A percentile compares a stretch with the other conserved stretches of the same genome.
These are phyloP conservation scores for Eciton burchellii DNA, from an alignment of 1,140 invertebrate genomes.

Conservation along the genomic window DNA sequence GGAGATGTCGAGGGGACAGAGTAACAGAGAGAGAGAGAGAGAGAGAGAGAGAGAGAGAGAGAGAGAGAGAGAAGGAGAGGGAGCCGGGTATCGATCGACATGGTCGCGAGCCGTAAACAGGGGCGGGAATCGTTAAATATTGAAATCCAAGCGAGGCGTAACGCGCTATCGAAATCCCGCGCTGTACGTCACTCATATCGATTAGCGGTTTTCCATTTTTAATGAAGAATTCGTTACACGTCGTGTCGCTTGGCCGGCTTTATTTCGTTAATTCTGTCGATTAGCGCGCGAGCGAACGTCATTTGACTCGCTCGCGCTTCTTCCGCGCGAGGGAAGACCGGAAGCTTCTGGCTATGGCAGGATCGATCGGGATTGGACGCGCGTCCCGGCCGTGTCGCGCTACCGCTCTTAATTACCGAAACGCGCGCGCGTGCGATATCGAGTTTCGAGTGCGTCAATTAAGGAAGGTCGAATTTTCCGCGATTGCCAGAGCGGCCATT, in stretches of 20 bases:
- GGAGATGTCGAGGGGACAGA: neutral
- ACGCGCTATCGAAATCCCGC: slow-evolving; percentile 27
- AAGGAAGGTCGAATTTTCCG: slow-evolving; percentile 24
- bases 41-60: neutral
- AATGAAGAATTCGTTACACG: slow-evolving; percentile 57
- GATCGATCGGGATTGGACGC: slow-evolving; percentile 38
- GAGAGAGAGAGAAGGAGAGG: neutral
- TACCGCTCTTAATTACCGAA: slow-evolving; percentile 50
- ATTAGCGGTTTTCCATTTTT: slow-evolving; percentile 62
- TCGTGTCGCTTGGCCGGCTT: slow-evolving; percentile 3
- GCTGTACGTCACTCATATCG: slow-evolving; percentile 54
- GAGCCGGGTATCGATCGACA: slow-evolving; percentile 36
- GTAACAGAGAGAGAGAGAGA: neutral
- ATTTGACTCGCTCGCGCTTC: slow-evolving; percentile 36
- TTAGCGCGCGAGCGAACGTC: slow-evolving; percentile 28
- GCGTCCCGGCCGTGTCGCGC: no score
- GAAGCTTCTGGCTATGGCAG: neutral
- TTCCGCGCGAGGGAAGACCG: slow-evolving; percentile 21
- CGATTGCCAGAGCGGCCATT: slow-evolving; percentile 35
- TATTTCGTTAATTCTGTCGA: slow-evolving; percentile 45
- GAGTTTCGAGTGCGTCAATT: slow-evolving; percentile 17
- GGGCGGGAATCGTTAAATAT: slow-evolving; percentile 58
- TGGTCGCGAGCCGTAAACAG: slow-evolving; percentile 47
- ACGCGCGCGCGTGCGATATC: slow-evolving; percentile 12
- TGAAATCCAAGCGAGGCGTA: slow-evolving; percentile 54